Evolutionary conservation across 2,113 vertebrate genomes (phyloP), one percentile per base, ranked within the genome.

Genomic region (Colinus virginianus): DNA sequence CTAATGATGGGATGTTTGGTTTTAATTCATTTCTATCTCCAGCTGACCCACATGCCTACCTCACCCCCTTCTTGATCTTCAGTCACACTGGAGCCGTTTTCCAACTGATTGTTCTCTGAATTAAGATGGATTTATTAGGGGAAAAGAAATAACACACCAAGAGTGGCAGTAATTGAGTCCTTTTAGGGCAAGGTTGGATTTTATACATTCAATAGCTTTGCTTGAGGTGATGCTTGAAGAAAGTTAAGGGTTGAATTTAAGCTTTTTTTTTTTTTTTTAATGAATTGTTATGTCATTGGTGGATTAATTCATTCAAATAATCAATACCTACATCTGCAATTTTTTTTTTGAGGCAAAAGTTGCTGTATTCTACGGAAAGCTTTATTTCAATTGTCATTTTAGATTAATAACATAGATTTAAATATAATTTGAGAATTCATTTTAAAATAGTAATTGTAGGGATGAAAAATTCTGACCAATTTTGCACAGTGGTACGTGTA

Each of bases 1-100:
- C 13, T 75, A 1, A 4, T 7, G 28, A 11, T 42, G 62, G 11
- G 9, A 55, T 7, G 0, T 3, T 38, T 6, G 18, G 5, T 62
- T n/a, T 26, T 10, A 48, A 86, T 62, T 1, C 11, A 40, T 48
- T 42, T 56, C 66, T 63, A 66, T 21, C 36, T 53, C 17, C 42
- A 71, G 67, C 48, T 64, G 40, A 49, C 28, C 46, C 49, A 51
- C 13, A 14, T 13, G 26, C 26, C 7, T 20, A 28, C 36, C 58
- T 48, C 59, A 48, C 4, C n/a, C 34, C 63, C 23, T 69, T 81
- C 22, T 56, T 34, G 11, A 48, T 64, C 56, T 49, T 76, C 16
- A 32, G 7, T 23, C 74, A 30, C 30, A 30, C 30, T 40, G 43
- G 13, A 36, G 53, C 42, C 30, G n/a, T 46, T 12, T 45, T 66